Percentiles rank a stretch among this genome's conserved stretches.
These are phyloP conservation scores for Erethizon dorsatum DNA, from an alignment of 2,797 vertebrate genomes.

Conservation along the genomic window DNA sequence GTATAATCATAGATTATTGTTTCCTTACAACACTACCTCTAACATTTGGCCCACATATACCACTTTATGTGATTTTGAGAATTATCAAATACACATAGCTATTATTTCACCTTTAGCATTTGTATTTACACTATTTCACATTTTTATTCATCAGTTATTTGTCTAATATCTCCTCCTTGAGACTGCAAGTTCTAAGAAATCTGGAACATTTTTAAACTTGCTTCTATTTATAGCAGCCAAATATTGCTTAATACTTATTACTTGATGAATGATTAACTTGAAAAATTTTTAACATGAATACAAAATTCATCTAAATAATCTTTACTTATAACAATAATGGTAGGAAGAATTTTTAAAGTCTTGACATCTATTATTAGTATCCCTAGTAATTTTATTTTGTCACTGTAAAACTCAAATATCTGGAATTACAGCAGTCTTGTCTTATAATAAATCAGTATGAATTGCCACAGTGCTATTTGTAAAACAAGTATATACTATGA, in stretches of 20 bases:
- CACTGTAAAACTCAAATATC: not conserved
- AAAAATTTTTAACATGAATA: slow-evolving; percentile 21
- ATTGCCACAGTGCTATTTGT: slow-evolving; percentile 22
- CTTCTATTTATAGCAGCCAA: not conserved
- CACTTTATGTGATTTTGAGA: not conserved
- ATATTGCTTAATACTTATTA: not conserved
- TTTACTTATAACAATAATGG: not conserved
- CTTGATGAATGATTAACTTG: not conserved
- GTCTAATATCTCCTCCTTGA: not conserved
- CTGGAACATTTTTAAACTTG: not conserved
- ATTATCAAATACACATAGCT: not conserved
- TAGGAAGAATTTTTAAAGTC: not conserved
- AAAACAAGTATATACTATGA: slow-evolving; percentile 30
- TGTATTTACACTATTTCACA: not conserved
- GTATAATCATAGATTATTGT: not conserved
- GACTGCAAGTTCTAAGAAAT: not conserved
- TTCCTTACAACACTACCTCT: not conserved
- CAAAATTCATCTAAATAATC: not conserved
- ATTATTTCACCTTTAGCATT: not conserved
- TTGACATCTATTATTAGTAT: not conserved
- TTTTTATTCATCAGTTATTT: not conserved
- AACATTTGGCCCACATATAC: not conserved
- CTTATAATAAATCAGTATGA: slow-evolving; percentile 42
- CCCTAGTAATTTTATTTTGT: not conserved
- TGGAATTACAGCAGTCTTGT: not conserved